phyloP scores from a whole-genome alignment of 2,888 invertebrate species.

The Portevinia maculata region DNA sequence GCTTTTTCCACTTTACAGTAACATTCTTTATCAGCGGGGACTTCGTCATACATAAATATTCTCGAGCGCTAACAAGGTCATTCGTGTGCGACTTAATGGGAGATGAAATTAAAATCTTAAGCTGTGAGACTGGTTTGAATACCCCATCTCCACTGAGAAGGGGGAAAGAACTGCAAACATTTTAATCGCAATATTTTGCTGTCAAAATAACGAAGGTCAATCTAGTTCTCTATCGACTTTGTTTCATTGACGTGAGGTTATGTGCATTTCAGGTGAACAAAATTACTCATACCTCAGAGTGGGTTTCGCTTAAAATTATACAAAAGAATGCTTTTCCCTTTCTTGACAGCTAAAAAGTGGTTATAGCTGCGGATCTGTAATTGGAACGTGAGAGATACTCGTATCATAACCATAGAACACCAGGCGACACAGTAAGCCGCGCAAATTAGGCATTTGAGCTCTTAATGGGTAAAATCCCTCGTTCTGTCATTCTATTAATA shows the following conservation, averaged over 20 bases:
- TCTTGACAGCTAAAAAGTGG: slow-evolving; percentile 8
- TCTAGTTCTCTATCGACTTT: background rate
- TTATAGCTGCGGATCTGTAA: slow-evolving; percentile 5
- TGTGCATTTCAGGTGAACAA: too few relatives aligned
- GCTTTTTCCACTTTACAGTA: too few relatives aligned
- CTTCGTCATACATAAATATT: too few relatives aligned
- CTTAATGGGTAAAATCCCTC: too few relatives aligned
- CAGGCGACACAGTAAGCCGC: background rate
- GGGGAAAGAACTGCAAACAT: too few relatives aligned
- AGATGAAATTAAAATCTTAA: slow-evolving; percentile 20
- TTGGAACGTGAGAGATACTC: slow-evolving; percentile 3
- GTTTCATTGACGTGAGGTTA: background rate
- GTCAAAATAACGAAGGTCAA: background rate
- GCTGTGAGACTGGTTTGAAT: slow-evolving; percentile 21
- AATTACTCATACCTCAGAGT: slow-evolving; percentile 39
- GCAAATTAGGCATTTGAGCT: slow-evolving; percentile 8
- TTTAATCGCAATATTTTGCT: background rate
- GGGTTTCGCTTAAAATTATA: background rate
- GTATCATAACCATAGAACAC: too few relatives aligned
- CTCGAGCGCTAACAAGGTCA: slow-evolving; percentile 38
- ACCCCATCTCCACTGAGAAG: too few relatives aligned
- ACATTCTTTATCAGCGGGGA: too few relatives aligned
- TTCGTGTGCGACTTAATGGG: slow-evolving; percentile 3
- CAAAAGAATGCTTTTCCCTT: background rate
- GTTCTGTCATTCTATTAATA: slow-evolving; percentile 14